These are phyloP conservation scores for Zootoca vivipara DNA, from an alignment of 2,113 vertebrate species.

Conservation along the genomic window DNA sequence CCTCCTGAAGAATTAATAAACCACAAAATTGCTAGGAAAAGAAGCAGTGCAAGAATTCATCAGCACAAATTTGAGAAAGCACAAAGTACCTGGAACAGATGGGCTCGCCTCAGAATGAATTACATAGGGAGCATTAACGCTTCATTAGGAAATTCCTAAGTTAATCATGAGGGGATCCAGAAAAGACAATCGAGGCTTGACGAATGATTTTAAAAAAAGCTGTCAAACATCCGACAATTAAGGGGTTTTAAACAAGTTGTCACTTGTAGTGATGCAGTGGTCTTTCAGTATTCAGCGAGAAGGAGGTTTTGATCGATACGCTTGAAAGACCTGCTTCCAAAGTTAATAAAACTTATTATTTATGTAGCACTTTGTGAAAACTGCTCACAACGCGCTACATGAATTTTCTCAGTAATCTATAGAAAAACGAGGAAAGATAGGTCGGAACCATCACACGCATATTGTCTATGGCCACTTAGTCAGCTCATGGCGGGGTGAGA, in stretches of 20 bases:
- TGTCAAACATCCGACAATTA: constrained; percentile 15
- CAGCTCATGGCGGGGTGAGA: not conserved
- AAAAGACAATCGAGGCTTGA: constrained; percentile 3
- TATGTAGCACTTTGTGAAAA: not conserved
- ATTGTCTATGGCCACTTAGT: not conserved
- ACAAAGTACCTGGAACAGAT: constrained; percentile 21
- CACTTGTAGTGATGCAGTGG: not conserved
- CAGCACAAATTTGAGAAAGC: not conserved
- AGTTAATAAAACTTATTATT: not conserved
- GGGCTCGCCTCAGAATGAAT: not conserved
- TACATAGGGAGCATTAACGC: not conserved
- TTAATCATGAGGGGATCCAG: constrained; percentile 12
- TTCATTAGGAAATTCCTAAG: constrained; percentile 16
- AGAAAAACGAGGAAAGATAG: not conserved
- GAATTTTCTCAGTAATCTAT: not conserved
- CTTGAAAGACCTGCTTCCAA: not conserved
- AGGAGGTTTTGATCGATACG: not conserved
- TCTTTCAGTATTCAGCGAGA: not conserved
- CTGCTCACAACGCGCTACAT: too few species aligned
- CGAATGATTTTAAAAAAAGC: not conserved
- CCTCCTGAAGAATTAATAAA: not conserved
- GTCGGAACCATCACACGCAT: not conserved
- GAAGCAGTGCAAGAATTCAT: not conserved
- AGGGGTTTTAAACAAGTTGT: not conserved
- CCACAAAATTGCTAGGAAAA: not conserved